Evolutionary conservation across 2,113 vertebrate genomes (phyloP).

Genomic region (Etheostoma spectabile): DNA sequence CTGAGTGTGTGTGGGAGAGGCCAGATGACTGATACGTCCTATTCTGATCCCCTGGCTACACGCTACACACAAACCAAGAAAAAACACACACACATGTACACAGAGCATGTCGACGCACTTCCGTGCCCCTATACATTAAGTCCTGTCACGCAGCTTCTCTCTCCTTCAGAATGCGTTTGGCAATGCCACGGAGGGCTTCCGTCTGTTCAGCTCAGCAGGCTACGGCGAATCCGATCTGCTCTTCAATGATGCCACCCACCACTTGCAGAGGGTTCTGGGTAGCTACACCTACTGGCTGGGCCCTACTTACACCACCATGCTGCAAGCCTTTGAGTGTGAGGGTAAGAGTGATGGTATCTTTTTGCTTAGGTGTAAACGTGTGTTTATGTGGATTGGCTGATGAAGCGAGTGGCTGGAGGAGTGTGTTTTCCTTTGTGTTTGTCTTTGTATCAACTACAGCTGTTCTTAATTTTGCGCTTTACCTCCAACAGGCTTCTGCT

Average conservation of each 20-base stretch:
- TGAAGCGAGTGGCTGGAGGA: conserved; percentile 67
- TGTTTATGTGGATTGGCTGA: conserved; percentile 45
- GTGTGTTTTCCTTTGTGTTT: conserved; percentile 27
- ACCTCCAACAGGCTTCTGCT: conserved; percentile 83
- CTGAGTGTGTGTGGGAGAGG: conserved; percentile 49
- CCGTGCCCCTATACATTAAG: conserved; percentile 41
- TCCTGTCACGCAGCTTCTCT: conserved; percentile 47
- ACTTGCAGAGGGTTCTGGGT: conserved; percentile 84
- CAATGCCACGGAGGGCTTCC: conserved; percentile 80
- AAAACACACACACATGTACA: conserved; percentile 30
- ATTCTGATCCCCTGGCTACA: conserved; percentile 29
- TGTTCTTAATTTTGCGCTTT: conserved; percentile 68
- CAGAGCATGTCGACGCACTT: conserved; percentile 35
- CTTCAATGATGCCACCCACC: conserved; percentile 84
- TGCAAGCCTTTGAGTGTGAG: conserved; percentile 87
- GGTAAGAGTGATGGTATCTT: conserved; percentile 69
- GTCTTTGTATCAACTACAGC: conserved; percentile 50
- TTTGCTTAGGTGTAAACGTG: conserved; percentile 16
- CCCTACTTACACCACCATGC: conserved; percentile 80
- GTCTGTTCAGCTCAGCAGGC: conserved; percentile 82
- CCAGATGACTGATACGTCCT: conserved; percentile 54
- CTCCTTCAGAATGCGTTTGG: conserved; percentile 79
- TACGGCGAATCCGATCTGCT: conserved; percentile 82
- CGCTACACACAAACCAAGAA: conserved; percentile 22
- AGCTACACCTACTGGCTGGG: conserved; percentile 86